phyloP scores from a whole-genome alignment of 2,113 vertebrate genomes.

The Lethenteron reissneri region DNA sequence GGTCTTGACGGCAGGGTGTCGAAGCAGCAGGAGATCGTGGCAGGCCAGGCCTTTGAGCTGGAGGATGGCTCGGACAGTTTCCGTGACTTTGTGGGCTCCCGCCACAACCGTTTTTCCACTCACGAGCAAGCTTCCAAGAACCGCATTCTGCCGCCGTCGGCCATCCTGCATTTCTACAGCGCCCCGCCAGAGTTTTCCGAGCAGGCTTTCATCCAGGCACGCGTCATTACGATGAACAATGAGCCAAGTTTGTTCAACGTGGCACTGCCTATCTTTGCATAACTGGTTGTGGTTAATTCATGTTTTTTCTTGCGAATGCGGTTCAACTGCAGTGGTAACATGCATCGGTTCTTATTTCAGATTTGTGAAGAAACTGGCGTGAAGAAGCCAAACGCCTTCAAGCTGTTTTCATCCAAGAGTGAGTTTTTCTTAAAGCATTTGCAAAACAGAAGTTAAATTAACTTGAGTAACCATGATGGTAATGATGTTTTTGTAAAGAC shows the following conservation, averaged over 20 bases:
- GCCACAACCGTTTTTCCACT: constrained; percentile 87
- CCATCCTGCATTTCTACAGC: constrained; percentile 83
- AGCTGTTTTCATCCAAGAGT: constrained; percentile 5
- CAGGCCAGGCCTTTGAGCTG: constrained; percentile 83
- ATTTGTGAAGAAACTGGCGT: constrained; percentile 1
- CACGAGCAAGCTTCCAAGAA: constrained; percentile 88
- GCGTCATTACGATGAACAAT: constrained; percentile 5
- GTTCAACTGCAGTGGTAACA: not conserved
- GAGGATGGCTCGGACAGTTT: constrained; percentile 81
- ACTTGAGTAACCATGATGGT: too few relatives aligned
- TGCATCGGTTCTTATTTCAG: not conserved
- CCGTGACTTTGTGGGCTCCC: constrained; percentile 87
- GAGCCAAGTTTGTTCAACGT: not conserved
- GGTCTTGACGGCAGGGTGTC: constrained; percentile 35
- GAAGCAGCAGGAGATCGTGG: constrained; percentile 79
- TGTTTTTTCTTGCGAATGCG: constrained; percentile 7
- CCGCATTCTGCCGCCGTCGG: constrained; percentile 85
- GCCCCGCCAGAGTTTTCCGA: constrained; percentile 65
- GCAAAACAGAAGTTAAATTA: too few relatives aligned
- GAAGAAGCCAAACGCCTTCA: constrained; percentile 5
- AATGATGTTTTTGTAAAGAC: too few relatives aligned
- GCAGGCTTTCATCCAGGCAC: constrained; percentile 59
- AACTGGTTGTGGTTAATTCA: not conserved
- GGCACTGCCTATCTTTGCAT: not conserved
- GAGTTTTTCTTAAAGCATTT: not conserved